Evolutionary conservation across 2,113 vertebrate species (phyloP).

Genomic region (Phocoena phocoena): DNA sequence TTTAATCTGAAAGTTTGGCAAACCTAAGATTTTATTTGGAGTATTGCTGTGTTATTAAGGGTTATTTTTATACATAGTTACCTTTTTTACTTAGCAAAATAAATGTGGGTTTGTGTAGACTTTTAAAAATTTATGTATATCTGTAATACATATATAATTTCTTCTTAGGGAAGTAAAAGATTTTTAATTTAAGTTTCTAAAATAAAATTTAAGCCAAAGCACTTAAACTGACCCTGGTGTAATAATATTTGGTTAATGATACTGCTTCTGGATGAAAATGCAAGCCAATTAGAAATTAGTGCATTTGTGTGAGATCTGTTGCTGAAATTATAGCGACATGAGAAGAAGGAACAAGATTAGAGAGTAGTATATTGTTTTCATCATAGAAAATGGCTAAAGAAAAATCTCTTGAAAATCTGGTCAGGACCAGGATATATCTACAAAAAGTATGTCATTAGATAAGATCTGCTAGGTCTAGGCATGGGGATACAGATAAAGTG

Average conservation of each 20-base stretch:
- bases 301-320: constrained; percentile 1
- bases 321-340: neutral
- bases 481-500: neutral
- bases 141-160: neutral
- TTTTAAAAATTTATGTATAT: neutral
- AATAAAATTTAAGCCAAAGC: constrained; percentile 41
- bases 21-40: neutral
- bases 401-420: neutral
- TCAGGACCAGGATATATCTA: neutral
- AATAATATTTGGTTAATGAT: constrained; percentile 39
- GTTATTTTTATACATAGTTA: neutral
- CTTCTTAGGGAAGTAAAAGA: neutral
- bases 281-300: constrained; percentile 49
- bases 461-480: neutral
- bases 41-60: neutral
- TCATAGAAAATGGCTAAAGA: neutral
- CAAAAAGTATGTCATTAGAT: neutral
- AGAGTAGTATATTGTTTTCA: neutral
- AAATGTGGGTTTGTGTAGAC: neutral
- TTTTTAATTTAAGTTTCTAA: constrained; percentile 48
- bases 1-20: neutral
- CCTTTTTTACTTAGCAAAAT: neutral
- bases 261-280: constrained; percentile 30
- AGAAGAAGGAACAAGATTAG: neutral
- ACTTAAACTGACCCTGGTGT: neutral